Evolutionary conservation across 2,113 vertebrate species (phyloP), one percentile per base, ranked within the genome.

Genomic region (Paradoxurus hermaphroditus): DNA sequence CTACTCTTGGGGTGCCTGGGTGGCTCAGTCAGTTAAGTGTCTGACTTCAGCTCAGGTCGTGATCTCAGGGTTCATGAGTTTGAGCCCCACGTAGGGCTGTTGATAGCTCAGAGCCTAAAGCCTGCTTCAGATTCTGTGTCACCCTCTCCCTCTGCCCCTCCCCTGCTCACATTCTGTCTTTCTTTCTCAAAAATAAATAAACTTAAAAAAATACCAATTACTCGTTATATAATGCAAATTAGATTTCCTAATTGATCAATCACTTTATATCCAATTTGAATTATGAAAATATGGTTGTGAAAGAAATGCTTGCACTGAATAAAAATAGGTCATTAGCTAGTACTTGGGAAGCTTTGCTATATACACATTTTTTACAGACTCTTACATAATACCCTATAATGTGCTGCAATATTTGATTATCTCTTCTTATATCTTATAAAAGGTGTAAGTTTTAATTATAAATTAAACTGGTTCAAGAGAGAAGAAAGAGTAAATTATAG

Each of bases 361-460:
- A 6, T 46, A 90, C 67, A 93, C 51, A 82, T 77, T 92, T 86
- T 92, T 92, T 73, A 87, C 34, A 56, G 21, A 68, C 23, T 96
- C 3, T 94, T 27, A 63, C 51, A 68, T 68, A 65, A 34, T 86
- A 86, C 63, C 49, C 67, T 95, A 92, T 75, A 92, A 86, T 75
- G 18, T 94, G 29, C 39, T 94, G 4, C 41, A 85, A 44, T 88
- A 67, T 81, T 86, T 93, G 86, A 65, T 88, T 73, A 83, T 79
- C 31, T 92, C 8, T n/a, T n/a, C n/a, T n/a, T n/a, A n/a, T n/a
- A n/a, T n/a, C n/a, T n/a, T n/a, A n/a, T 93, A 86, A 68, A 90
- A 88, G 7, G 6, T 95, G 46, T 70, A 46, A 65, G 12, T 95
- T 95, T 90, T 92, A 59, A 90, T 97, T 95, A 79, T 85, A 86